phyloP scores from a whole-genome alignment of 1,140 invertebrate species.

The Diprion similis region DNA sequence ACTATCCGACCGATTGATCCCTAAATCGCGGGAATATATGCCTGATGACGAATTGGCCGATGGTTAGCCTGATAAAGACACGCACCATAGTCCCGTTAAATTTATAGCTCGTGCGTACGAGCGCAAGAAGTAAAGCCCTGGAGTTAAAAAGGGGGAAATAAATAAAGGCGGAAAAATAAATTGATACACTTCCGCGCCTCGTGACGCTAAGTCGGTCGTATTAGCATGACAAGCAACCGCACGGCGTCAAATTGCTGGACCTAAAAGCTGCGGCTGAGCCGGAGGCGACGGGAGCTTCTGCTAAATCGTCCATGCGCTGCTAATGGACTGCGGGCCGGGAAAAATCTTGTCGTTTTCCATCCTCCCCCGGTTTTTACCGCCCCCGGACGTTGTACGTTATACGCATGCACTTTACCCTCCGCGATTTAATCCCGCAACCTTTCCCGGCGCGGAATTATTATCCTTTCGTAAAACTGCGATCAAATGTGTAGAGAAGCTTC shows the following conservation, averaged over 20 bases:
- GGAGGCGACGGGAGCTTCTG: conserved; percentile 35
- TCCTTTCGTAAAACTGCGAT: too few relatives aligned
- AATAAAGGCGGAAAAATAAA: not conserved
- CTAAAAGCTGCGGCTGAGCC: conserved; percentile 47
- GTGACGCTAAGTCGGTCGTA: conserved; percentile 50
- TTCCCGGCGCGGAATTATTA: not conserved
- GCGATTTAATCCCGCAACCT: not conserved
- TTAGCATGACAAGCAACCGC: conserved; percentile 57
- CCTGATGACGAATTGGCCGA: too few relatives aligned
- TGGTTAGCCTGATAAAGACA: too few relatives aligned
- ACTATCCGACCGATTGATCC: too few relatives aligned
- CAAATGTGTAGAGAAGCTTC: too few relatives aligned
- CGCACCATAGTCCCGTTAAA: too few relatives aligned
- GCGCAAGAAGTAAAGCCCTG: too few relatives aligned
- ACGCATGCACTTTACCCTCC: not conserved
- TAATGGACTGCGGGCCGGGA: conserved; percentile 53
- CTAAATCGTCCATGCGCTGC: conserved; percentile 58
- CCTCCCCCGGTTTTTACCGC: not conserved
- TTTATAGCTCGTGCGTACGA: too few relatives aligned
- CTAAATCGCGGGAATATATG: too few relatives aligned
- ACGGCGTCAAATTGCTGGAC: conserved; percentile 55
- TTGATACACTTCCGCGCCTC: conserved; percentile 31
- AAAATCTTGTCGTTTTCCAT: conserved; percentile 45
- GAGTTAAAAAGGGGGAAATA: not conserved
- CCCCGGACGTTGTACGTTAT: not conserved